These are phyloP conservation scores for Abrostola triplasia DNA, from an alignment of 2,888 invertebrate species.

Conservation along the genomic window DNA sequence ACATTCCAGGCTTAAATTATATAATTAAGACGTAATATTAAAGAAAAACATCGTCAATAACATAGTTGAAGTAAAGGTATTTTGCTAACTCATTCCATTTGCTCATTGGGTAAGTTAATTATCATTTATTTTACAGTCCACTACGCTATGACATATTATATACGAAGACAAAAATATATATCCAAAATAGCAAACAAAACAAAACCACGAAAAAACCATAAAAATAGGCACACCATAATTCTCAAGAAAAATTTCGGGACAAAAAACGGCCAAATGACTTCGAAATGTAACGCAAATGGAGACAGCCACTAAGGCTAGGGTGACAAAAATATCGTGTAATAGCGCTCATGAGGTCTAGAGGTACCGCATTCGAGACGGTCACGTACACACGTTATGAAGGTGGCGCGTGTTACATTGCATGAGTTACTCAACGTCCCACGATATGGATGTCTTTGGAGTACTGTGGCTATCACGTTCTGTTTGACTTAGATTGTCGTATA, in stretches of 20 bases:
- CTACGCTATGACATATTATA: no score
- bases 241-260: conserved; percentile 26
- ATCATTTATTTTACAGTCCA: not conserved
- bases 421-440: conserved; percentile 61
- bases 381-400: conserved; percentile 63
- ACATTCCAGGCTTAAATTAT: no score
- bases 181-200: no score
- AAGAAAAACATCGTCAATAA: no score
- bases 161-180: no score
- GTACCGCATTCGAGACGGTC: conserved; percentile 51
- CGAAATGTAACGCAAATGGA: conserved; percentile 49
- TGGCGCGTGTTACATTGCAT: conserved; percentile 56
- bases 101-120: not conserved
- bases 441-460: conserved; percentile 52
- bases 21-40: no score
- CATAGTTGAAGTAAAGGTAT: no score
- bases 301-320: conserved; percentile 43
- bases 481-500: not conserved
- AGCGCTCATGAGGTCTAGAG: conserved; percentile 38
- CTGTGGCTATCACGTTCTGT: conserved; percentile 19
- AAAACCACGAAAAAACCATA: not conserved
- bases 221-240: conserved; percentile 38
- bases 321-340: conserved; percentile 58
- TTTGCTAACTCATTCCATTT: not conserved
- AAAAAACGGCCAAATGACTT: conserved; percentile 34